phyloP scores from a whole-genome alignment of 2,888 invertebrate species.

The Diabrotica balteata region DNA sequence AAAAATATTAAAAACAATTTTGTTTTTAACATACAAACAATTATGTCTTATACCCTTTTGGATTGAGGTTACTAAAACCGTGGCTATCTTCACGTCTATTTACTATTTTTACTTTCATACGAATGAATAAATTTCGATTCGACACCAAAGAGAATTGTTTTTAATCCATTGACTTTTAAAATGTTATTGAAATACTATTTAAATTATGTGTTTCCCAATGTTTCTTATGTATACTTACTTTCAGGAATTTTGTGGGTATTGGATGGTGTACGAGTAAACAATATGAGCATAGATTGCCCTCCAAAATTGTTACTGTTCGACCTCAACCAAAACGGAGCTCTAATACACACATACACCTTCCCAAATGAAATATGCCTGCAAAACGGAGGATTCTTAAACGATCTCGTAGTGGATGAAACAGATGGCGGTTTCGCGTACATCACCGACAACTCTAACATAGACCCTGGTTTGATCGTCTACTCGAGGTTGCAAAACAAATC shows the following conservation, averaged over 20 bases:
- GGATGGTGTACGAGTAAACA: slow-evolving; percentile 71
- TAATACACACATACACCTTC: slow-evolving; percentile 67
- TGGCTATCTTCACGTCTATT: too few relatives aligned
- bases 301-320: slow-evolving; percentile 73
- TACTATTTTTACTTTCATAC: too few relatives aligned
- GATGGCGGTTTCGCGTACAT: slow-evolving; percentile 75
- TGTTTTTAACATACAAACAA: too few relatives aligned
- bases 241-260: slow-evolving; percentile 73
- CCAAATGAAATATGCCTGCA: slow-evolving; percentile 66
- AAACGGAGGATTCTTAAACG: slow-evolving; percentile 69
- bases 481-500: slow-evolving; percentile 68
- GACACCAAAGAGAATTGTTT: too few relatives aligned
- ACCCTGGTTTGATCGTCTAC: slow-evolving; percentile 77
- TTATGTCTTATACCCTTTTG: too few relatives aligned
- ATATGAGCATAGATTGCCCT: slow-evolving; percentile 68
- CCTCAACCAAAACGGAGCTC: slow-evolving; percentile 66
- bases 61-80: too few relatives aligned
- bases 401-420: slow-evolving; percentile 74
- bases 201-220: background rate
- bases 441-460: slow-evolving; percentile 70
- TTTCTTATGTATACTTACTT: background rate
- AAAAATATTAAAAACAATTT: too few relatives aligned
- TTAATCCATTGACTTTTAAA: too few relatives aligned
- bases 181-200: too few relatives aligned
- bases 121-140: too few relatives aligned